Evolutionary conservation across 1,140 invertebrate genomes (phyloP), one percentile per base, ranked within the genome.

Genomic region (Mya arenaria): DNA sequence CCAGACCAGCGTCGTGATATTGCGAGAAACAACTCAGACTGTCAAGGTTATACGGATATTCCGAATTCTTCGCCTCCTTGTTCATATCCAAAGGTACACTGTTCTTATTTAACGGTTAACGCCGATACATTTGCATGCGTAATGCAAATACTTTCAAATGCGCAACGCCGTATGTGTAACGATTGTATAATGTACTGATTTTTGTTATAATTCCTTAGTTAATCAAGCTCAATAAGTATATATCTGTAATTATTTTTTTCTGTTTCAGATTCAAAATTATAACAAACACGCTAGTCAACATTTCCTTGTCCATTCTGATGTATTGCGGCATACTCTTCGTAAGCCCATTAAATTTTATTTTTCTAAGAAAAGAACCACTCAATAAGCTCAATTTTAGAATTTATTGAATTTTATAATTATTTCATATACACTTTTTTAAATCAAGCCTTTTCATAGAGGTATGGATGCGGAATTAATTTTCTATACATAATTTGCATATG

Each of bases 261-360:
- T 44, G 41, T 75, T 75, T 41, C 73, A 75, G 73, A 28, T 75
- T 75, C 39, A 75, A 75, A 63, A 75, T 75, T 6, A 75, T 75
- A 1, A 60, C 41, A 17, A 60, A 75, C 36, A 75, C 73, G 13
- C 48, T 75, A 34, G n/a, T 75, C 58, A 75, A 75, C 39, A 75
- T 75, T 75, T 75, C 73, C 23, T n/a, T 75, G 39, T 75, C 73
- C n/a, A 75, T 75, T 41, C 34, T 75, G 8, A 75, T 75, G 58
- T 75, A 75, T 19, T 41, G 73, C 48, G 73, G 73, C 4, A 75
- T 75, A 62, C 28, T 75, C 10, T 75, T 75, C 32, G 73, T 75
- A 65, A 75, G 73, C 63, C 19, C 1, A 62, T 23, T 6, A 62
- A 19, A 62, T 62, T 52, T 17, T 52, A 23, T 52, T 23, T 52